Conservation (phyloP, 2,888 invertebrate genomes). For the Aromia moschata region DNA sequence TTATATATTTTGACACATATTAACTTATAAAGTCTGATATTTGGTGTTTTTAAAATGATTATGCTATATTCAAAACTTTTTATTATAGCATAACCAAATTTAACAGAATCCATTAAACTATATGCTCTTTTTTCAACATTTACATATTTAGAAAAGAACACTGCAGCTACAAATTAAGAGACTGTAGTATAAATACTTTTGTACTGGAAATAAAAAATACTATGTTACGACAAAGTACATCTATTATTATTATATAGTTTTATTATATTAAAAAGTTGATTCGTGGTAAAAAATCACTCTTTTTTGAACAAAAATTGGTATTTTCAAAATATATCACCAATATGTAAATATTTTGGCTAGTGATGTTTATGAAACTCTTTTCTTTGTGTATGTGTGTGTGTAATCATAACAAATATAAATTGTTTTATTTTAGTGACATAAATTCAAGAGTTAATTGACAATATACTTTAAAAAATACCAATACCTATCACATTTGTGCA, state of each 20-base stretch:
- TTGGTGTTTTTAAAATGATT: constrained; percentile 38
- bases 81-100: constrained; percentile 24
- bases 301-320: constrained; percentile 45
- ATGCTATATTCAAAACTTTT: constrained; percentile 24
- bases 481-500: constrained; percentile 44
- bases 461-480: constrained; percentile 32
- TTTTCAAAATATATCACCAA: constrained; percentile 28
- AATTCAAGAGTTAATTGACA: too few relatives aligned
- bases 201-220: constrained; percentile 27
- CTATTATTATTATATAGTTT: constrained; percentile 27
- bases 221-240: constrained; percentile 24
- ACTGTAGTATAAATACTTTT: constrained; percentile 23
- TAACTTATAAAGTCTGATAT: constrained; percentile 44
- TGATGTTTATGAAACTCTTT: too few relatives aligned
- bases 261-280: constrained; percentile 30
- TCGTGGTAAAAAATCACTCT: constrained; percentile 50
- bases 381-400: too few relatives aligned
- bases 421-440: too few relatives aligned
- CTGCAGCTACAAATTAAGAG: constrained; percentile 11
- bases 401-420: too few relatives aligned
- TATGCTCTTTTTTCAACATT: constrained; percentile 15
- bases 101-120: constrained; percentile 21
- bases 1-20: constrained; percentile 39
- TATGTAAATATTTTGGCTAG: constrained; percentile 1
- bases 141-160: constrained; percentile 15